Evolutionary conservation across 2,113 vertebrate species (phyloP).

Genomic region (Bujurquina vittata): DNA sequence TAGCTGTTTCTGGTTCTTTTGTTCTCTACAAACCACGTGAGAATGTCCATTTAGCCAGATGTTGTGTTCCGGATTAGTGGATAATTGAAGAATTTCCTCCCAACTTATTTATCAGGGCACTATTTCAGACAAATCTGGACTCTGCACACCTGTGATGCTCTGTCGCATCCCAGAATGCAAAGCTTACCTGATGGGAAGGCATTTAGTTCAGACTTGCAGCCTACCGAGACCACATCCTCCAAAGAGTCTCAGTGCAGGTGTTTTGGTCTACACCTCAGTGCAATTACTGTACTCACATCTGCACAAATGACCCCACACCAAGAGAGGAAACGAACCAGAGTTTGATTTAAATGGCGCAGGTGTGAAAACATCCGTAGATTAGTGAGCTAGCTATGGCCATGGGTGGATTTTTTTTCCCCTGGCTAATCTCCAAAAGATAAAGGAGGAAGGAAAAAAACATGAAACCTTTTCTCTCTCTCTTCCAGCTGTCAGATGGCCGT

Average conservation of each 20-base stretch:
- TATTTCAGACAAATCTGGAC: neutral
- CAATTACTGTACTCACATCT: neutral
- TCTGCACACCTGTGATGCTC: neutral
- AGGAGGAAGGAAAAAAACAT: neutral
- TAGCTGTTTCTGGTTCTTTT: too few species aligned
- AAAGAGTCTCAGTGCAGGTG: neutral
- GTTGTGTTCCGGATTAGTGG: too few species aligned
- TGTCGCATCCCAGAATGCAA: neutral
- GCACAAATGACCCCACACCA: neutral
- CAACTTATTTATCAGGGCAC: too few species aligned
- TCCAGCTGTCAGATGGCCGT: slow-evolving; percentile 84
- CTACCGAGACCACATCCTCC: neutral
- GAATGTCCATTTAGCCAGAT: too few species aligned
- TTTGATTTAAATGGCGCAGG: neutral
- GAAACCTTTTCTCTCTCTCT: neutral
- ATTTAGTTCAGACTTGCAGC: neutral
- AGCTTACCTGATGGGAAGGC: neutral
- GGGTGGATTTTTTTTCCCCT: neutral
- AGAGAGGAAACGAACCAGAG: neutral
- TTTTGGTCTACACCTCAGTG: neutral
- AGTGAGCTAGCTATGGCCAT: neutral
- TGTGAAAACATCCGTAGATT: neutral
- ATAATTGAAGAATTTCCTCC: too few species aligned
- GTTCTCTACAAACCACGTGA: too few species aligned
- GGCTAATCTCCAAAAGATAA: neutral